Evolutionary conservation across 2,888 invertebrate species (phyloP).

Genomic region (Tetramorium bicarinatum): DNA sequence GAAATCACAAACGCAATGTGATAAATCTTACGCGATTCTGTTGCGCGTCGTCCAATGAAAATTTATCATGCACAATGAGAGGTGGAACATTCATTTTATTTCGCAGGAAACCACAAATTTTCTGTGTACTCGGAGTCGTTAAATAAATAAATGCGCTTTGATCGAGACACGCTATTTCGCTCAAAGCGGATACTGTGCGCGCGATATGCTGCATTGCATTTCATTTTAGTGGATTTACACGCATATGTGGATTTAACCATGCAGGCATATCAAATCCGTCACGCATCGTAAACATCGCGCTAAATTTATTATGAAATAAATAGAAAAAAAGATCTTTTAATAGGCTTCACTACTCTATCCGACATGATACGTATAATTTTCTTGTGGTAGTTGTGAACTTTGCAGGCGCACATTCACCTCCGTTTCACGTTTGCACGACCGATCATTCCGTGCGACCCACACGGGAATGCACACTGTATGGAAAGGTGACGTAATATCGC

Average conservation of each 20-base stretch:
- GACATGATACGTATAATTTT: not conserved
- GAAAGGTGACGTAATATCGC: constrained; percentile 29
- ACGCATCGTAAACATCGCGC: not conserved
- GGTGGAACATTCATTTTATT: constrained; percentile 28
- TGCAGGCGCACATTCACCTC: constrained; percentile 24
- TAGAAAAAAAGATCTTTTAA: not conserved
- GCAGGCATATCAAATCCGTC: not conserved
- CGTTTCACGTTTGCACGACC: constrained; percentile 16
- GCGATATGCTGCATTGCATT: not conserved
- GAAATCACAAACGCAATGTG: constrained; percentile 30
- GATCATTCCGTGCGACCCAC: constrained; percentile 41
- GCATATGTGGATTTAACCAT: not conserved
- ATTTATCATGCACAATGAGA: constrained; percentile 26
- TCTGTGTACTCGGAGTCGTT: not conserved
- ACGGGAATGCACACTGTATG: constrained; percentile 3
- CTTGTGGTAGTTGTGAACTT: constrained; percentile 1
- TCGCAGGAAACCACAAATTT: constrained; percentile 44
- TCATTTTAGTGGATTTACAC: constrained; percentile 41
- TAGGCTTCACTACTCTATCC: not conserved
- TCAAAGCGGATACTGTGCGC: constrained; percentile 24
- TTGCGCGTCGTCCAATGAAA: not conserved
- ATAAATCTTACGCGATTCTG: constrained; percentile 39
- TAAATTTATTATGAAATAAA: not conserved
- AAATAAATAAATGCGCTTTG: constrained; percentile 41
- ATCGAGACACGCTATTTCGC: constrained; percentile 28